Evolutionary conservation across 2,888 invertebrate species (phyloP), one percentile per base, ranked within the genome.

Genomic region (Drosophila maculinotata): DNA sequence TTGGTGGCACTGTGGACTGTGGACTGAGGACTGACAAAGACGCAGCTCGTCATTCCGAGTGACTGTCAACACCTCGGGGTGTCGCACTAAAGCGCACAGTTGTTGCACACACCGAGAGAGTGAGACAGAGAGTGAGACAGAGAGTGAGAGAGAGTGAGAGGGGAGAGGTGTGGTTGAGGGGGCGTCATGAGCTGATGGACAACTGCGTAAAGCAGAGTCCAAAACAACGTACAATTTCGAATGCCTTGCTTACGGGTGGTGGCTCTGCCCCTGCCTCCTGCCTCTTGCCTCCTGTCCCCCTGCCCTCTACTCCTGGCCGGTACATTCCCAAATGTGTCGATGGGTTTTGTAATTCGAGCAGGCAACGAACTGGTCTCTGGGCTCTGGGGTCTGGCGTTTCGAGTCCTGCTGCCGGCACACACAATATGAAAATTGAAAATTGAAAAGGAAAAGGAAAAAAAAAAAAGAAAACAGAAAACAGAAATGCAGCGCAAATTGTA

Each of bases 1-100:
- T 44, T 49, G 36, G 33, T 45, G 17, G 42, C 12, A 7, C 14
- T n/a, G n/a, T n/a, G n/a, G n/a, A n/a, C n/a, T n/a, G n/a, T n/a
- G n/a, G n/a, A n/a, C n/a, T n/a, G n/a, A n/a, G n/a, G n/a, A n/a
- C n/a, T 4, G 62, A 62, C 70, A 70, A 70, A 48, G 70, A 51
- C 38, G 56, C 54, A 38, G 60, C 65, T 68, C 76, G 76, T 88
- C 89, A 89, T 91, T 90, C 89, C 91, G 76, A 90, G 83, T 90
- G 91, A 90, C 90, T 91, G 69, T 88, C 89, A 89, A 91, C 91
- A 91, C 91, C 90, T 91, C 88, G 86, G 91, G 91, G 91, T 91
- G 91, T 91, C 90, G 79, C 75, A 58, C 70, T 73, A 59, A 84
- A 84, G 58, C 79, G 82, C 72, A 71, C 75, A 80, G 71, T 76